Evolutionary conservation across 2,113 vertebrate genomes (phyloP).

Genomic region (Spermophilus dauricus): DNA sequence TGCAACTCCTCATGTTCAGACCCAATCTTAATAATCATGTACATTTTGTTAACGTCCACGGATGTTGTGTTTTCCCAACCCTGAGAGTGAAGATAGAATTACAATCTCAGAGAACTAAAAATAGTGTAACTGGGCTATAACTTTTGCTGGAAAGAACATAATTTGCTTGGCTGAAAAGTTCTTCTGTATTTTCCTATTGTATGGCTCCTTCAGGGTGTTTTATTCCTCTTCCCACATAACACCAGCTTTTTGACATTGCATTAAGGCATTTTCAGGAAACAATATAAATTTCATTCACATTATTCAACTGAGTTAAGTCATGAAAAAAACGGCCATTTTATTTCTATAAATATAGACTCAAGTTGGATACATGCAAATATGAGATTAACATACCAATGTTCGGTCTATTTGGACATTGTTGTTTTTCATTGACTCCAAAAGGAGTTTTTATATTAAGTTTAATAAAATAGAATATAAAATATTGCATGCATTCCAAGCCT

Average conservation of each 20-base stretch:
- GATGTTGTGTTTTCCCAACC: neutral
- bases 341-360: slow-evolving; percentile 15
- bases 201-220: neutral
- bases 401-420: neutral
- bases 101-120: neutral
- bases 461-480: slow-evolving; percentile 26
- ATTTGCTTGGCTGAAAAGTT: neutral
- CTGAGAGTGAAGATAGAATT: neutral
- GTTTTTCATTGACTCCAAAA: neutral
- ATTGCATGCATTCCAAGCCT: neutral
- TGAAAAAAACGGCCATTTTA: slow-evolving; percentile 21
- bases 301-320: neutral
- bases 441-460: neutral
- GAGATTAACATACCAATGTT: neutral
- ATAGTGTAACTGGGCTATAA: neutral
- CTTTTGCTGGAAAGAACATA: neutral
- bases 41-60: neutral
- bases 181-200: neutral
- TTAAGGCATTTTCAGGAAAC: slow-evolving; percentile 10
- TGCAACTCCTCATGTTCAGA: neutral
- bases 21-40: neutral
- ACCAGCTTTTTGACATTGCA: neutral
- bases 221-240: neutral
- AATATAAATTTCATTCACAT: slow-evolving; percentile 3
- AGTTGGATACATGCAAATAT: neutral